phyloP scores from a whole-genome alignment of 2,113 vertebrate genomes.

The Oreotrochilus melanogaster region DNA sequence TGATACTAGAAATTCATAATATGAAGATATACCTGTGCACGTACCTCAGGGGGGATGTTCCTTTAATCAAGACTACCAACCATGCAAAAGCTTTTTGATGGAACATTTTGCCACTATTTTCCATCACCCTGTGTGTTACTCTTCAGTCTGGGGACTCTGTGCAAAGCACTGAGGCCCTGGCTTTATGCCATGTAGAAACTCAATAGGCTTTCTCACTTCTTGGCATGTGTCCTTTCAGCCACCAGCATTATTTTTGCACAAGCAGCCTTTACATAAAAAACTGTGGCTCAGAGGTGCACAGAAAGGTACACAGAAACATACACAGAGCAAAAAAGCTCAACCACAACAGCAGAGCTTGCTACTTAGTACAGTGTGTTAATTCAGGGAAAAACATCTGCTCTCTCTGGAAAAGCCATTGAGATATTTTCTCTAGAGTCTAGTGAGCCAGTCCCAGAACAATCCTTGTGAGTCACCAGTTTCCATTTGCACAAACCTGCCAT shows the following conservation, averaged over 20 bases:
- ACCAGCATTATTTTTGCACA: constrained; percentile 7
- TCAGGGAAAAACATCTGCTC: background rate
- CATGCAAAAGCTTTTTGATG: background rate
- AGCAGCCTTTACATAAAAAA: background rate
- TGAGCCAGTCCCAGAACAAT: constrained; percentile 8
- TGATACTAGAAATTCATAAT: background rate
- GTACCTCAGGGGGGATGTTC: fast-evolving
- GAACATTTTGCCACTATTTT: background rate
- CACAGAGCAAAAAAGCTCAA: background rate
- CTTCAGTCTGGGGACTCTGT: background rate
- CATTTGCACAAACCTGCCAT: background rate
- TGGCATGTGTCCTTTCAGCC: background rate
- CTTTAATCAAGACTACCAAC: background rate
- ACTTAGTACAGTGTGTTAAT: background rate
- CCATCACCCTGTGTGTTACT: background rate
- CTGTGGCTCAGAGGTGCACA: background rate
- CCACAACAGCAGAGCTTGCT: fast-evolving
- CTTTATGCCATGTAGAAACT: background rate
- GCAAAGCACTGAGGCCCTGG: background rate
- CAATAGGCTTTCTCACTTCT: background rate
- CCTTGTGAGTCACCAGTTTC: background rate
- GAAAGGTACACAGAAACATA: background rate
- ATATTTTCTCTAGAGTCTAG: background rate
- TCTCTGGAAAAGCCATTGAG: background rate
- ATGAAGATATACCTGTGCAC: background rate